Evolutionary conservation across 2,888 invertebrate species (phyloP).

Genomic region (Pocota personata): DNA sequence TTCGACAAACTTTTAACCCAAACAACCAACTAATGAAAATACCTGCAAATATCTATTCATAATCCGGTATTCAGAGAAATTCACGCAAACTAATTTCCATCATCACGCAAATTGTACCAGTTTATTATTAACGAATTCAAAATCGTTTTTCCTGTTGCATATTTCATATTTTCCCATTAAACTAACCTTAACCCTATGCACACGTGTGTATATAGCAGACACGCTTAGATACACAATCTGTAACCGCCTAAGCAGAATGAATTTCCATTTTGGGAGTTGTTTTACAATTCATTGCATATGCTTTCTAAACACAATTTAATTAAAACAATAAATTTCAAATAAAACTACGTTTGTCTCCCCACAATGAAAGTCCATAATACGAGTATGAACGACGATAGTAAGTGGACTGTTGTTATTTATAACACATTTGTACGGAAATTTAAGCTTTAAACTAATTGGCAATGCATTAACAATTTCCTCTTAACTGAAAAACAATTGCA

Average conservation of each 20-base stretch:
- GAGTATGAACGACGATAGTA: background rate
- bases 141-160: constrained; percentile 49
- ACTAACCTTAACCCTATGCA: background rate
- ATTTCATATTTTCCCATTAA: constrained; percentile 26
- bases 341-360: background rate
- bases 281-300: constrained; percentile 37
- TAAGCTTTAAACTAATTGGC: background rate
- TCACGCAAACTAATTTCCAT: constrained; percentile 38
- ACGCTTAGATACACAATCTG: background rate
- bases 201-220: background rate
- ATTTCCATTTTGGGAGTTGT: constrained; percentile 36
- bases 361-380: background rate
- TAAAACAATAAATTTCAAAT: constrained; percentile 36
- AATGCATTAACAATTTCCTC: too few relatives aligned
- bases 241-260: constrained; percentile 12
- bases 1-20: background rate
- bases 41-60: background rate
- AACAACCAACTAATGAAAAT: background rate
- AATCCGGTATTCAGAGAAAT: background rate
- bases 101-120: constrained; percentile 10
- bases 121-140: constrained; percentile 60
- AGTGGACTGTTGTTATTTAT: background rate
- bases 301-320: constrained; percentile 49
- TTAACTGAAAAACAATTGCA: too few relatives aligned
- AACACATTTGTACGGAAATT: background rate